Base-by-base conservation (phyloP, 2,888 invertebrate genomes). In the Drosophila neotestacea region DNA sequence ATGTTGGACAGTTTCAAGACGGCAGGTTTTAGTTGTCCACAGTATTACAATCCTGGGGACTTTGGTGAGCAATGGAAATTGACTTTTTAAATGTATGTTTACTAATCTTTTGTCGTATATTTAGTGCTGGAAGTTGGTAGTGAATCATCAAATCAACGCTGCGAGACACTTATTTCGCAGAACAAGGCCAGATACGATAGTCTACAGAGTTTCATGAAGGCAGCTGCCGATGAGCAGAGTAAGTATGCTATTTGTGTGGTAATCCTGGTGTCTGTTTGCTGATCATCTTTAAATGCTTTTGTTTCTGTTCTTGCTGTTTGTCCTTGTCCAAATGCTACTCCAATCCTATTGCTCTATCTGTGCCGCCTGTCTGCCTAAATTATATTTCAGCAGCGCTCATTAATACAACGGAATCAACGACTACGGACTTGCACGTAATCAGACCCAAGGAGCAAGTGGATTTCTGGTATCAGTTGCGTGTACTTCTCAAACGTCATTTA, bases 1-100 rank as follows among this genome's bases (percentile, higher is more conserved):
- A 93, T 98, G 58, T 93, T 98, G 42, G 95, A 95, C 0, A 97
- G 95, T 92, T 93, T 98, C 61, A 93, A 94, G 65, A 93, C 94
- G 56, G 93, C 95, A 58, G 94, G 95, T 56, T 93, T 97, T 13
- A 93, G 93, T 34, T 98, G 98, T 92, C 98, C 98, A 0, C 94
- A 95, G 5, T 97, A 96, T 91, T 97, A 98, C 91, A 98, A 98
- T 93, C 97, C 97, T 28, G 97, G 97, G 5, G 98, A 98, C 93
- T 97, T 95, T 92, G 94, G 97, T 97, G 92, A 94, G 69, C 28
- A 6, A 36, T 36, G 22, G 22, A 22, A 1, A 1, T 22, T 22
- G 22, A 22, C 22, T 22, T 22, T 22, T 22, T 22, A 3, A 22
- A 22, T 16, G 3, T 10, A 4, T 10, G 10, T 34, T 34, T 0